These are phyloP conservation scores for Orchesella cincta DNA, from an alignment of 1,140 invertebrate species.

Conservation along the genomic window DNA sequence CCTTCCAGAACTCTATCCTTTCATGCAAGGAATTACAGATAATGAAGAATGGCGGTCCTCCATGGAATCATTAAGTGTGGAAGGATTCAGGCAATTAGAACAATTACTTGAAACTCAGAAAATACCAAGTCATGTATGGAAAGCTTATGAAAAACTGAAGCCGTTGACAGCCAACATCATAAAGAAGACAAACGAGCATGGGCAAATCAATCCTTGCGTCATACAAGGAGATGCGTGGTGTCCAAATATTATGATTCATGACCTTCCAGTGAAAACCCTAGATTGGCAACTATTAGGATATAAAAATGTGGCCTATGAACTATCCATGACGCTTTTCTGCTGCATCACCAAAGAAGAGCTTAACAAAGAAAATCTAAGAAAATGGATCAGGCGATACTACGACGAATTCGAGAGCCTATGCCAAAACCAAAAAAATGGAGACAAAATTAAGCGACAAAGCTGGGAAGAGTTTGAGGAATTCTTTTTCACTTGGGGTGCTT, in stretches of 20 bases:
- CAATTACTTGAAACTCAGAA: not conserved
- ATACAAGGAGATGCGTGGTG: slow-evolving; percentile 20
- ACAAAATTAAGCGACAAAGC: not conserved
- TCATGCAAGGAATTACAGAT: slow-evolving; percentile 15
- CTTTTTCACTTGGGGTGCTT: slow-evolving; percentile 15
- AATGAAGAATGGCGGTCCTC: not conserved
- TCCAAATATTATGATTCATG: not conserved
- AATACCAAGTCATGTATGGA: not conserved
- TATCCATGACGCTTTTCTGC: not conserved
- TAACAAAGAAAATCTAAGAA: not conserved
- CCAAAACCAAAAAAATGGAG: not conserved
- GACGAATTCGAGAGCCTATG: not conserved
- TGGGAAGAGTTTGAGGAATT: slow-evolving; percentile 11
- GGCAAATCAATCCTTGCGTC: not conserved
- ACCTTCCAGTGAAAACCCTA: not conserved
- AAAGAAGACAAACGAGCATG: not conserved
- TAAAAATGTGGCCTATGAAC: not conserved
- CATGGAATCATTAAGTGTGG: not conserved
- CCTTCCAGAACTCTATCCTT: not conserved
- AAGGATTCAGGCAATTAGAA: not conserved
- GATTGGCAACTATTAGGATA: slow-evolving; percentile 23
- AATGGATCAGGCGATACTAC: not conserved
- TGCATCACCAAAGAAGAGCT: not conserved
- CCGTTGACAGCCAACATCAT: not conserved
- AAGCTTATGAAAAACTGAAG: not conserved